Conservation (phyloP, 64 coral and sea anemone species). For the Cladopsammia gracilis region DNA sequence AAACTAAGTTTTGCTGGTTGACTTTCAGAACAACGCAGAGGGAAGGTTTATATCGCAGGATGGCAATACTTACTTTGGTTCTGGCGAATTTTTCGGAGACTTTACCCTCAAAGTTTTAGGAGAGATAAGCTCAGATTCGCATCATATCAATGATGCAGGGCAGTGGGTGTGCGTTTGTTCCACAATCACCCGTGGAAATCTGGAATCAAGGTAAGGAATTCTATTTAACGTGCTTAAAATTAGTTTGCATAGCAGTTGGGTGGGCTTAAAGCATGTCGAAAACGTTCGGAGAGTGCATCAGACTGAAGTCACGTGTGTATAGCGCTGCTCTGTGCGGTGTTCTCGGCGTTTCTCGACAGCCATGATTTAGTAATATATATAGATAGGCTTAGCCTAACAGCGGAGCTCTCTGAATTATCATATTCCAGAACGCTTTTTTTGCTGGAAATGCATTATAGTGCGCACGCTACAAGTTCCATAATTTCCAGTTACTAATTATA, state of each 20-base stretch:
- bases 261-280: background rate
- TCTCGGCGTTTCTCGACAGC: too few relatives aligned
- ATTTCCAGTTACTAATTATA: too few relatives aligned
- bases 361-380: too few relatives aligned
- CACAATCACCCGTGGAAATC: background rate
- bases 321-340: too few relatives aligned
- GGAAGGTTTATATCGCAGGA: background rate
- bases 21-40: background rate
- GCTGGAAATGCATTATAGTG: too few relatives aligned
- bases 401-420: too few relatives aligned
- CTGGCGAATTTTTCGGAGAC: background rate
- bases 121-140: background rate
- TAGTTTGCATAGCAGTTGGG: background rate
- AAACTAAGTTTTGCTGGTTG: background rate
- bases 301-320: background rate
- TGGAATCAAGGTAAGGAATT: background rate
- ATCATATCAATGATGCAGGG: background rate
- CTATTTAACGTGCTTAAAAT: background rate
- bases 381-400: too few relatives aligned
- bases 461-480: too few relatives aligned
- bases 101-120: background rate
- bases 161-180: conserved; percentile 12
- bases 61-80: conserved; percentile 1
- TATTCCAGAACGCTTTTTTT: too few relatives aligned
- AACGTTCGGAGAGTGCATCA: background rate